Evolutionary conservation across 1,140 invertebrate species (phyloP).

Genomic region (Tyrophagus putrescentiae): DNA sequence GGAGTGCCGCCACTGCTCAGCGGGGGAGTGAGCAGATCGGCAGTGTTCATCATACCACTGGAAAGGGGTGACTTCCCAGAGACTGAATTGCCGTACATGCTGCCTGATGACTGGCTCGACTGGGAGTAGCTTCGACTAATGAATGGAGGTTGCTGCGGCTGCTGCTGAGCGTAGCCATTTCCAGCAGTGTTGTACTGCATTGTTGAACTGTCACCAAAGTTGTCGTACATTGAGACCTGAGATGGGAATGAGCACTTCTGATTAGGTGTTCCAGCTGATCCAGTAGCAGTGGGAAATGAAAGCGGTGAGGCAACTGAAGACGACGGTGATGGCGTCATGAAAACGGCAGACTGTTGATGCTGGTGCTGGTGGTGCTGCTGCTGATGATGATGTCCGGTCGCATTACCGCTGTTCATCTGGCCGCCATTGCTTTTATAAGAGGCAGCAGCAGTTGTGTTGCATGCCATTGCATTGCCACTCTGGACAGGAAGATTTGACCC

Average conservation of each 20-base stretch:
- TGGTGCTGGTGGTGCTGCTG: too few relatives aligned
- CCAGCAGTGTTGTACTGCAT: too few relatives aligned
- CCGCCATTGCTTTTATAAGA: too few relatives aligned
- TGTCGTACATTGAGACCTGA: too few relatives aligned
- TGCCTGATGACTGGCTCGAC: background rate
- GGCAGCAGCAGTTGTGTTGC: too few relatives aligned
- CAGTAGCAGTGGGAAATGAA: background rate
- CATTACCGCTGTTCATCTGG: constrained; percentile 1
- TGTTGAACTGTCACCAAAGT: too few relatives aligned
- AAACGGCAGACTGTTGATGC: background rate
- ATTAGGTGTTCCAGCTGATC: background rate
- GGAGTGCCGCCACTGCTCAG: constrained; percentile 1
- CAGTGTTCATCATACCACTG: background rate
- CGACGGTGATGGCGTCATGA: constrained; percentile 9
- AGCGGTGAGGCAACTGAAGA: constrained; percentile 2
- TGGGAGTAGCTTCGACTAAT: background rate
- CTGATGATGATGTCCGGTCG: too few relatives aligned
- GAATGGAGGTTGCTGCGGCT: background rate
- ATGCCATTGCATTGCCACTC: too few relatives aligned
- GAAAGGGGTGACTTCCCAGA: background rate
- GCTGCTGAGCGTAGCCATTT: too few relatives aligned
- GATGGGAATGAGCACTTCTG: background rate
- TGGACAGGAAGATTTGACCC: background rate
- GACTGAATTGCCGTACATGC: constrained; percentile 6
- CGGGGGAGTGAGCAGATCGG: background rate